Percentiles rank a stretch among this genome's conserved stretches.
phyloP scores from a whole-genome alignment of 2,113 vertebrate species.

The Syrrhaptes paradoxus region DNA sequence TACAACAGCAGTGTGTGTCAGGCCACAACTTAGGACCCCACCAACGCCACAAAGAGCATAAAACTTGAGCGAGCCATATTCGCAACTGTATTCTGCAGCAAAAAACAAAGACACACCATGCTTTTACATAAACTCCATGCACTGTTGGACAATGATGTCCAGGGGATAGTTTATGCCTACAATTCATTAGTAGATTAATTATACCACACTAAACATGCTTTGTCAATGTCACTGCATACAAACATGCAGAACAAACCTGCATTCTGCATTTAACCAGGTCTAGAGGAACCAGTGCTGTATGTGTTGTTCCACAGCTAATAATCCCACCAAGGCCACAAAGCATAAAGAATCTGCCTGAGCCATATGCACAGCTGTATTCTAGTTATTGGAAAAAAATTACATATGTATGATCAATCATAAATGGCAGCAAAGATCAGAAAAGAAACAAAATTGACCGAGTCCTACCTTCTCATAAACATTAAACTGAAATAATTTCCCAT shows the following conservation, averaged over 20 bases:
- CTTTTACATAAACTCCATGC: slow-evolving; percentile 72
- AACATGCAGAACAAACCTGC: slow-evolving; percentile 90
- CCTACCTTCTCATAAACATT: background rate
- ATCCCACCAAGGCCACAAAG: slow-evolving; percentile 98
- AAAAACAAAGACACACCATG: slow-evolving; percentile 87
- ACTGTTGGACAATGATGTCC: slow-evolving; percentile 27
- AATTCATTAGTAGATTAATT: slow-evolving; percentile 71
- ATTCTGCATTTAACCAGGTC: slow-evolving; percentile 99
- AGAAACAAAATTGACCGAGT: background rate
- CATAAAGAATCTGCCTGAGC: slow-evolving; percentile 94
- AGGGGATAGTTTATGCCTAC: slow-evolving; percentile 19
- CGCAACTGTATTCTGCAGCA: slow-evolving; percentile 92
- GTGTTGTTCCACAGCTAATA: slow-evolving; percentile 98
- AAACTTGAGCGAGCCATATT: slow-evolving; percentile 95
- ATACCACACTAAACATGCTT: slow-evolving; percentile 65
- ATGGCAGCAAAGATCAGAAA: background rate
- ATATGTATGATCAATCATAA: background rate
- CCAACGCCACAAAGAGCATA: slow-evolving; percentile 98
- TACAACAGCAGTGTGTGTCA: slow-evolving; percentile 96
- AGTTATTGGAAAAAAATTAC: slow-evolving; percentile 66
- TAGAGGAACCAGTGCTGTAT: slow-evolving; percentile 96
- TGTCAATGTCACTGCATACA: slow-evolving; percentile 20
- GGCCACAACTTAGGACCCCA: slow-evolving; percentile 97
- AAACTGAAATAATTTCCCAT: background rate
- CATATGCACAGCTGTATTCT: slow-evolving; percentile 96